Evolutionary conservation across 1,140 invertebrate genomes (phyloP), one percentile per base, ranked within the genome.

Genomic region (Littorina saxatilis): DNA sequence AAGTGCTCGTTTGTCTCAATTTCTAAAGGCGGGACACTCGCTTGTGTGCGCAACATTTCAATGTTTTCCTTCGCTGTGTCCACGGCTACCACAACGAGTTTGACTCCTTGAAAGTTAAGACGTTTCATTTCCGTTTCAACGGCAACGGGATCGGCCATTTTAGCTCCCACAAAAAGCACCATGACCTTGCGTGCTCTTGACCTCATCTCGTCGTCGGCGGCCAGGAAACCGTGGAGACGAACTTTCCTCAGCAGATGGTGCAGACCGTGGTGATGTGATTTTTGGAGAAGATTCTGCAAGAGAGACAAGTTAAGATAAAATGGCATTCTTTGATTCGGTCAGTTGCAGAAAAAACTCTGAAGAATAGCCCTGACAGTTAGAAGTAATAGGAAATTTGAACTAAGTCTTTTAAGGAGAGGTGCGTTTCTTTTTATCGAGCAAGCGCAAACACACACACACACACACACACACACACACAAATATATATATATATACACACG

Each of bases 111-210:
- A 39, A 63, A 78, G 0, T 29, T 37, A 5, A 78, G 39, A 1
- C 76, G 55, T 39, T n/a, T 61, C n/a, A 43, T 7, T 58, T 78
- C 76, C 27, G n/a, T 78, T 39, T 63, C 76, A 32, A 78, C 76
- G 11, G 55, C 76, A 35, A 39, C 23, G 55, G 15, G 17, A 35
- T 78, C 55, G 9, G 39, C 39, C 58, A 78, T 32, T 58, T 78
- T 78, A 58, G 23, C 23, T 15, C 55, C 58, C 4, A 43, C 37
- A 27, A 78, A 78, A 20, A 78, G 76, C 35, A 78, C 76, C 52
- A 78, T 29, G 39, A 78, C 55, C 37, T 78, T 78, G 23, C 55
- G 76, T 7, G 76, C 35, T 4, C 55, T 20, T 37, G 39, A 15
- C 23, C 75, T 50, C 20, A 32, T 20, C 32, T 52, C 23, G 58